Evolutionary conservation across 2,888 invertebrate species (phyloP).

Genomic region (Temnothorax unifasciatus): DNA sequence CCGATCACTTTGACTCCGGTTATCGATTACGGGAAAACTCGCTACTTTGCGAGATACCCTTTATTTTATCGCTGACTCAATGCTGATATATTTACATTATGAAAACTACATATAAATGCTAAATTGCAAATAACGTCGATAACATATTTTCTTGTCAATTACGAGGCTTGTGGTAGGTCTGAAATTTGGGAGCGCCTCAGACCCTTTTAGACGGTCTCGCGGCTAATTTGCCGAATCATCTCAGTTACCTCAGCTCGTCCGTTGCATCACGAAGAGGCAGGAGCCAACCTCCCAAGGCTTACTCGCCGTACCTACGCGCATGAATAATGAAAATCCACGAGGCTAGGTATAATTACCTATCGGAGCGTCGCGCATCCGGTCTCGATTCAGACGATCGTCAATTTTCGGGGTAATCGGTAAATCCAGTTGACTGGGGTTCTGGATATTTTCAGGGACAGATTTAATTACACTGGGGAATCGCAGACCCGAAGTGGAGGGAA

Average conservation of each 20-base stretch:
- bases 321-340: conserved; percentile 80
- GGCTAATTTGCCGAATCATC: conserved; percentile 65
- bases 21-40: conserved; percentile 36
- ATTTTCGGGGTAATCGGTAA: conserved; percentile 69
- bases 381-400: conserved; percentile 74
- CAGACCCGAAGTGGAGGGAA: neutral
- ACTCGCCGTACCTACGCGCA: conserved; percentile 65
- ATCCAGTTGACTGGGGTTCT: conserved; percentile 53
- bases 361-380: conserved; percentile 80
- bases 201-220: conserved; percentile 56
- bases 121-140: conserved; percentile 16
- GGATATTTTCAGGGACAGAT: conserved; percentile 68
- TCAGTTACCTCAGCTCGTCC: conserved; percentile 54
- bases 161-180: conserved; percentile 40
- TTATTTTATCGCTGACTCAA: neutral
- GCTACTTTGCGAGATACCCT: neutral
- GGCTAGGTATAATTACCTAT: conserved; percentile 79
- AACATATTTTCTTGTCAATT: conserved; percentile 38
- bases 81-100: neutral
- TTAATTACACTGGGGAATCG: conserved; percentile 62
- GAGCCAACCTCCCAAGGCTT: conserved; percentile 71
- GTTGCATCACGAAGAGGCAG: conserved; percentile 62
- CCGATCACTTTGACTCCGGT: conserved; percentile 23
- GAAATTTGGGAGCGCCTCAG: conserved; percentile 2
- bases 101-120: neutral